Conservation (phyloP, 64 coral and sea anemone genomes). For the Catalaphyllia jardinei region DNA sequence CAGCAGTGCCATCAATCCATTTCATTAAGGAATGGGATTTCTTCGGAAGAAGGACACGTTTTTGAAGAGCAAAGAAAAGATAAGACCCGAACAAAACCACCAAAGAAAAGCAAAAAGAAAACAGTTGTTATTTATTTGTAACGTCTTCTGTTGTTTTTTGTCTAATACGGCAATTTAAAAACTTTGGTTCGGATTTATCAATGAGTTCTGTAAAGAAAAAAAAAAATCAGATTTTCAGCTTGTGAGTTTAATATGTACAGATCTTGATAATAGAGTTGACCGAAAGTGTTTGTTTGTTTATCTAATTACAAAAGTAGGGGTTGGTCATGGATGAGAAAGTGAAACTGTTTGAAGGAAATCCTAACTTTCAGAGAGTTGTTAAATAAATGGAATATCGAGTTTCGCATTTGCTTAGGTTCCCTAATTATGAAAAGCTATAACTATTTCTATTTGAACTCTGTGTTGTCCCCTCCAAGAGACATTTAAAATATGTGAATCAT, state of each 20-base stretch:
- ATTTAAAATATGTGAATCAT: neutral
- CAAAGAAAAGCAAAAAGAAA: conserved; percentile 8
- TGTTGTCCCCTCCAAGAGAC: neutral
- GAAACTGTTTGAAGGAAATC: neutral
- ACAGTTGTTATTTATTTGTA: conserved; percentile 18
- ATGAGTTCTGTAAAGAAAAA: neutral
- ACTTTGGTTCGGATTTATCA: neutral
- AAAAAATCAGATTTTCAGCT: neutral
- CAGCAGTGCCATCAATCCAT: neutral
- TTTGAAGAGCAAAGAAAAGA: neutral
- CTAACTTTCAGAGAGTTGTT: neutral
- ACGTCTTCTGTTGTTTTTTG: neutral
- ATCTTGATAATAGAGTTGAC: no score
- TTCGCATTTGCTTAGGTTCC: neutral
- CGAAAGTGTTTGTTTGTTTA: no score
- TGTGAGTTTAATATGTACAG: neutral
- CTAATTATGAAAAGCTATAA: neutral
- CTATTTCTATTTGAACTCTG: neutral
- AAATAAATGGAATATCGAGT: neutral
- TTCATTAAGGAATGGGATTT: neutral
- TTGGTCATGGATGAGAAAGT: no score
- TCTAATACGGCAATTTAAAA: neutral
- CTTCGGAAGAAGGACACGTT: neutral
- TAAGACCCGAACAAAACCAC: neutral
- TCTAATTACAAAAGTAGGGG: no score